Conservation (phyloP, 2,113 vertebrate genomes). For the Atherinomorus stipes region DNA sequence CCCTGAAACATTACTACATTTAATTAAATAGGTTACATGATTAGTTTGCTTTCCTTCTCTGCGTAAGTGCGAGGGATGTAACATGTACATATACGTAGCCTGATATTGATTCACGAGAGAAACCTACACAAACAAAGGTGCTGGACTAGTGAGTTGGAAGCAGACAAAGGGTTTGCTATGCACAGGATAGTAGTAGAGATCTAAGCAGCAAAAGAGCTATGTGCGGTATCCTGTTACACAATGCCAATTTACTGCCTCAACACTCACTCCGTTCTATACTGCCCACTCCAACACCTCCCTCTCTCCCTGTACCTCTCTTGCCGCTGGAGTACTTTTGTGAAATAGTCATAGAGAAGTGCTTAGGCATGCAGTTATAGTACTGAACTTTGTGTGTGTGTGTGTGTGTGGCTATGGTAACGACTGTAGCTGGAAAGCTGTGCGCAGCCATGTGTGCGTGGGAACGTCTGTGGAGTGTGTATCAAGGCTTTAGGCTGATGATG, state of each 20-base stretch:
- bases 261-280: conserved; percentile 86
- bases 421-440: conserved; percentile 1
- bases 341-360: conserved; percentile 49
- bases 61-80: conserved; percentile 38
- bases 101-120: conserved; percentile 51
- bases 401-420: conserved; percentile 54
- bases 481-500: conserved; percentile 11
- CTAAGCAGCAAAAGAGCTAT: conserved; percentile 84
- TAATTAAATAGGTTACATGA: not conserved
- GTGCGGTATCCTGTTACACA: conserved; percentile 92
- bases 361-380: conserved; percentile 46
- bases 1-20: not conserved
- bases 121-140: conserved; percentile 36
- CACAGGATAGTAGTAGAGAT: conserved; percentile 80
- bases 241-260: conserved; percentile 89
- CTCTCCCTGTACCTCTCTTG: conserved; percentile 50
- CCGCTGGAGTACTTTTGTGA: conserved; percentile 60
- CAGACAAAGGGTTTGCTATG: conserved; percentile 86
- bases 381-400: conserved; percentile 32
- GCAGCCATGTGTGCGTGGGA: conserved; percentile 15
- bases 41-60: conserved; percentile 15
- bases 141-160: conserved; percentile 33
- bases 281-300: conserved; percentile 82
- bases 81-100: conserved; percentile 30
- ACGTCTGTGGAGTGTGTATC: conserved; percentile 25